Base-by-base conservation (phyloP, 2,888 invertebrate genomes). In the Drosophila algonquin region DNA sequence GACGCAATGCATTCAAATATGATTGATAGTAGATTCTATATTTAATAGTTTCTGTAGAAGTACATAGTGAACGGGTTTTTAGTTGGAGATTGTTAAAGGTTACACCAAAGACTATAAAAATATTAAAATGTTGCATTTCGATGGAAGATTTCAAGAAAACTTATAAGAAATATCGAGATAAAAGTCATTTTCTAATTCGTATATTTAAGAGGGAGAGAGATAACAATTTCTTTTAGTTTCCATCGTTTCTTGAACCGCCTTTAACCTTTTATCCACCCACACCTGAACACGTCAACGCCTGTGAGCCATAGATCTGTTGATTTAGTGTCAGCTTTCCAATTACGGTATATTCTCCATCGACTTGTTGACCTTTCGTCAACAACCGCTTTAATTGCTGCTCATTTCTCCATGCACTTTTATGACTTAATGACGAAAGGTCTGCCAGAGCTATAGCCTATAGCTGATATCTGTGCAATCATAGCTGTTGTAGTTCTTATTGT, bases 331-430 rank as follows among this genome's bases (percentile, higher is more conserved):
- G 52, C 62, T 53, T 44, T 60, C 54, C 79, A 75, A 60, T 65
- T 82, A 78, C 69, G 73, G 82, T 62, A 52, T 64, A 50, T 51
- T 48, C 54, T 72, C 53, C 47, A 59, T 51, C 67, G 68, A 80
- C 86, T 81, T 77, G 81, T 86, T 82, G 83, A 86, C 86, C 82
- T 82, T 86, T 82, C 71, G 63, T 56, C 60, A 56, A 58, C 52
- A 58, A 53, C 50, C 60, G 65, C 75, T 65, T 73, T 68, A 68
- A 79, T 59, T 77, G 77, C 52, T 60, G 62, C 61, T 65, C 75
- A 81, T 72, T 63, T 70, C 58, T 69, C 27, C 50, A 27, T 60
- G 62, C 64, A 56, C 55, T 67, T 64, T 80, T 77, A 80, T 54
- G 79, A 73, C 73, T 75, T 85, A 68, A 63, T 68, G 64, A 51